phyloP scores from a whole-genome alignment of 1,140 invertebrate species.

The Penaeus vannamei region DNA sequence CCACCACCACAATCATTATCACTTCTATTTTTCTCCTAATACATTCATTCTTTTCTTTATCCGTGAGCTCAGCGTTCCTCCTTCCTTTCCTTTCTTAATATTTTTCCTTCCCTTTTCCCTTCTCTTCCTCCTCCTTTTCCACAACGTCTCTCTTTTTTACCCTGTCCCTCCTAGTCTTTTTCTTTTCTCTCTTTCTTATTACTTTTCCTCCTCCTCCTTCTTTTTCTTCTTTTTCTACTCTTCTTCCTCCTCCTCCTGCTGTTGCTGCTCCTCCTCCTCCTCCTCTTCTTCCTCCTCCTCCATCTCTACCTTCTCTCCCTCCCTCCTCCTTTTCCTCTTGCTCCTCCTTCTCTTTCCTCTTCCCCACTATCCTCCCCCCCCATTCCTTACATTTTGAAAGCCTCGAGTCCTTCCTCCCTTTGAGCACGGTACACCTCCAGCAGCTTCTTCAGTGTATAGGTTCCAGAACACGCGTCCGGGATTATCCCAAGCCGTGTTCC shows the following conservation, averaged over 20 bases:
- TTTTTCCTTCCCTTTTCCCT: not conserved
- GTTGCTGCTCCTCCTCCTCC: slow-evolving; percentile 23
- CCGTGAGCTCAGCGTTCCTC: not conserved
- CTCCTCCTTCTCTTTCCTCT: not conserved
- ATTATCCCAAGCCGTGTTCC: slow-evolving; percentile 59
- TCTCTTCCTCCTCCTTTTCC: not conserved
- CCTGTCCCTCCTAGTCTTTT: not conserved
- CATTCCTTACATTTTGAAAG: not conserved
- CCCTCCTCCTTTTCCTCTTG: not conserved
- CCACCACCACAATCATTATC: not conserved
- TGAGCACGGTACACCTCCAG: slow-evolving; percentile 6
- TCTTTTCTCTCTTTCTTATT: not conserved
- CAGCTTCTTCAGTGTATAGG: slow-evolving; percentile 35
- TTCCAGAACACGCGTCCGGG: slow-evolving; percentile 54
- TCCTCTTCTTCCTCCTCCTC: not conserved
- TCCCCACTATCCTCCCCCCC: slow-evolving; percentile 4
- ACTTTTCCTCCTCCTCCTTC: slow-evolving; percentile 30
- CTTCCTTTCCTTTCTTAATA: not conserved
- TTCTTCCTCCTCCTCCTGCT: not conserved
- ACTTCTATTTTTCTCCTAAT: not conserved
- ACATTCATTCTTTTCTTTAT: not conserved
- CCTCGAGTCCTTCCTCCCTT: not conserved
- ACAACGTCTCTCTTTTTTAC: not conserved
- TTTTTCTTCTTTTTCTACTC: not conserved
- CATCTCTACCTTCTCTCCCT: not conserved